Base-by-base conservation (phyloP, 2,113 vertebrate species). In the Reinhardtius hippoglossoides region DNA sequence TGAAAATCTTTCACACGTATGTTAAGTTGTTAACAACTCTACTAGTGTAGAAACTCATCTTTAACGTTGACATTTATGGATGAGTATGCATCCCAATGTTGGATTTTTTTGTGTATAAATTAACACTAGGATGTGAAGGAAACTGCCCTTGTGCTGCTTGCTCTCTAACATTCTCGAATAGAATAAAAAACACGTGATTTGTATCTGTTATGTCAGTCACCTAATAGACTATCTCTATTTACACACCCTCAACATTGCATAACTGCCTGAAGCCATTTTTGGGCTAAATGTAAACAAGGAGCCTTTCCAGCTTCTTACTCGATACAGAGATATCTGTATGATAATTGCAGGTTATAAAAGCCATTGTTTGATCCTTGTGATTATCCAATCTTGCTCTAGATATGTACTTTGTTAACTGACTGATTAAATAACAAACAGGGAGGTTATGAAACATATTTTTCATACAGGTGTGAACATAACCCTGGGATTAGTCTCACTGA, bases 171-270 rank as follows among this genome's bases (percentile, higher is more conserved):
- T 52, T 52, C 20, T 52, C 2, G 0, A 8, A 52, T 20, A n/a
- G 20, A 52, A 44, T 24, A n/a, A 70, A 35, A 21, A 60, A 64
- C 46, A 83, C 42, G 21, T 59, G 50, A 12, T 15, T 59, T 57
- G 54, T 37, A 82, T 20, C 20, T 52, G 50, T 21, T 87, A 46
- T 72, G 74, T 69, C 66, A 84, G 60, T 55, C 27, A 58, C 31
- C 71, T 73, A 66, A 68, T 59, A 64, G 69, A 75, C 23, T 42
- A 37, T 82, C 76, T 87, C 71, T 46, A 65, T 83, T 91, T 83
- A 76, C 77, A 70, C 72, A 71, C 61, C 42, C 73, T 62, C 67
- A 55, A 14, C 76, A 23, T 71, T 69, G 16, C 56, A 78, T 63
- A 82, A 50, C 77, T 62, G 70, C 78, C 64, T 67, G 46, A 0